Base-by-base conservation (phyloP, 2,888 invertebrate species). In the Drosophila gaucha region DNA sequence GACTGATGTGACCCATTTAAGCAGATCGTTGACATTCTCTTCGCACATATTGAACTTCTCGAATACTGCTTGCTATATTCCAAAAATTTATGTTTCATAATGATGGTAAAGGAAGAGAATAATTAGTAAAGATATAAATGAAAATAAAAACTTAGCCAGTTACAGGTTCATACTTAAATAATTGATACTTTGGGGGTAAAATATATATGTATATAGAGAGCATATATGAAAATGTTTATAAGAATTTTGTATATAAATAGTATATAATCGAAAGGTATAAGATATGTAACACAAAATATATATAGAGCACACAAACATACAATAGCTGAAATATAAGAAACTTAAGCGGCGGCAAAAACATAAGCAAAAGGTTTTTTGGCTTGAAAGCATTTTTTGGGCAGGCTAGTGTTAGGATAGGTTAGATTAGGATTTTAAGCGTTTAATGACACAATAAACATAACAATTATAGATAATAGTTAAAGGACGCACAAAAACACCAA, bases 41-140 rank as follows among this genome's bases (percentile, higher is more conserved):
- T 97, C 97, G 92, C 97, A 97, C 86, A 96, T 93, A 90, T 96
- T 96, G 94, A 97, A 98, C 92, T 97, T 97, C 92, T 98, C 98
- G 93, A 97, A 96, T 84, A 97, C 96, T 89, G 97, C 97, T 96
- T 97, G 97, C 98, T 98, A 94, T 56, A 35, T 38, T 16, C 35
- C 60, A 46, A 49, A 31, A 55, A 63, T 49, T 43, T 24, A 33
- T 39, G 43, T 58, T 69, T 49, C 33, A 70, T 52, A 18, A 38
- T 51, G 36, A 41, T 51, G 43, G n/a, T 50, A 36, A 55, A 24
- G 54, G 6, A 60, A 63, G 10, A 39, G n/a, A 50, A 36, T 26
- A 35, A 65, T 79, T 76, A 79, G 68, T 38, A 71, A 12, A 1
- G 14, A 10, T 33, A 8, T 14, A 33, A 30, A 18, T 28, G 18